Conservation (phyloP, 1,140 invertebrate species). For the Trichonephila clavata region DNA sequence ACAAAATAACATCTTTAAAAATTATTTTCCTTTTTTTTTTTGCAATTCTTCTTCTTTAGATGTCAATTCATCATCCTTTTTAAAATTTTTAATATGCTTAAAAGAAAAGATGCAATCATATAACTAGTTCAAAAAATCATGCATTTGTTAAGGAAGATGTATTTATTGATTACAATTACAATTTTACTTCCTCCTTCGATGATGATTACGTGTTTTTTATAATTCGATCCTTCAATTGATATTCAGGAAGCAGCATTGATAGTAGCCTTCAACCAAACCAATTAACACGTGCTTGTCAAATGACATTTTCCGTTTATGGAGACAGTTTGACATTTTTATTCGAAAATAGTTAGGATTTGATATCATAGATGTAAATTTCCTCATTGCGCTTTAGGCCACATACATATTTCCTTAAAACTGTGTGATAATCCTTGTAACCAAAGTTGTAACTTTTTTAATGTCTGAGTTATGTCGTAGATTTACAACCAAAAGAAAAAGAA, state of each 20-base stretch:
- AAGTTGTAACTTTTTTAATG: no score
- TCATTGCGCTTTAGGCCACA: no score
- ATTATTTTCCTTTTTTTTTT: no score
- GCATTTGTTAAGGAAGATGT: neutral
- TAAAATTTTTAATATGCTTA: neutral
- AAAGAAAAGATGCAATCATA: neutral
- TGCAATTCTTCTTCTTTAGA: neutral
- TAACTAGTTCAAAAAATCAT: neutral
- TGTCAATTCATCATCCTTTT: neutral
- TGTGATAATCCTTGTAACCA: no score
- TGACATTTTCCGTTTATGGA: neutral
- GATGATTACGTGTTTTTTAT: neutral
- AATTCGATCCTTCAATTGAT: neutral
- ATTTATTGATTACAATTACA: neutral
- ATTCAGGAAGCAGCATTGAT: neutral
- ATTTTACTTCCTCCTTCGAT: neutral
- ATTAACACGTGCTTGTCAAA: neutral
- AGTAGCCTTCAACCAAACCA: neutral
- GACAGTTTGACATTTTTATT: slow-evolving; percentile 3
- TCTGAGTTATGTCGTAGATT: no score
- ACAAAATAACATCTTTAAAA: no score
- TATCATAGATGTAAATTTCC: no score
- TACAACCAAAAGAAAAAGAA: no score
- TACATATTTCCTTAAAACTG: no score
- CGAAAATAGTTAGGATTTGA: neutral